These are phyloP conservation scores for Eidolon helvum DNA, from an alignment of 2,113 vertebrate species.

Conservation along the genomic window DNA sequence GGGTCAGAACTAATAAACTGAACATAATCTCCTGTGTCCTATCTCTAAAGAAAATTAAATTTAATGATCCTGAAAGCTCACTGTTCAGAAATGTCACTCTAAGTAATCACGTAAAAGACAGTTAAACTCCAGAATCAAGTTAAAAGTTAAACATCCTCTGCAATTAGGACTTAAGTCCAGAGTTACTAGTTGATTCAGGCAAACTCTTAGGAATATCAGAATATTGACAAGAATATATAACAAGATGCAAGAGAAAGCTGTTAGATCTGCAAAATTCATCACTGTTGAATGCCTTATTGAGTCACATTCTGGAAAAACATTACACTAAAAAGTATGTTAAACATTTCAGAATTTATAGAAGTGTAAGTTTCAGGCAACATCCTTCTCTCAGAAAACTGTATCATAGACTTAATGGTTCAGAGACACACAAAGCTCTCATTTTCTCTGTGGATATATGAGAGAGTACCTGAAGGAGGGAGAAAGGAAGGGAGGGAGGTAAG, in stretches of 20 bases:
- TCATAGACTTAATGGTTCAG: neutral
- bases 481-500: neutral
- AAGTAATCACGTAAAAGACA: constrained; percentile 70
- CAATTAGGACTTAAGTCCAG: constrained; percentile 8
- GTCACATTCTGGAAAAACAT: neutral
- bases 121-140: constrained; percentile 64
- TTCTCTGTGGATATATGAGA: neutral
- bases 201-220: constrained; percentile 23
- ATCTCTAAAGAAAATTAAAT: constrained; percentile 82
- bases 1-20: constrained; percentile 83
- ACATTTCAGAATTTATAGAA: neutral
- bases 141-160: constrained; percentile 58
- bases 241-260: neutral
- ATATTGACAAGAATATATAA: constrained; percentile 18
- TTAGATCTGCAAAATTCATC: neutral
- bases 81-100: constrained; percentile 75
- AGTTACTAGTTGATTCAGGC: constrained; percentile 55
- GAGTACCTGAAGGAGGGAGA: neutral
- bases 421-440: neutral
- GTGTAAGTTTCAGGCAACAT: neutral
- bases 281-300: neutral
- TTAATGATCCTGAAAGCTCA: constrained; percentile 81
- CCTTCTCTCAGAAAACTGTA: neutral
- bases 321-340: neutral
- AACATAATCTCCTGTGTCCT: constrained; percentile 83